These are phyloP conservation scores for Zosterops hypoxanthus DNA, from an alignment of 2,113 vertebrate species.

Conservation along the genomic window DNA sequence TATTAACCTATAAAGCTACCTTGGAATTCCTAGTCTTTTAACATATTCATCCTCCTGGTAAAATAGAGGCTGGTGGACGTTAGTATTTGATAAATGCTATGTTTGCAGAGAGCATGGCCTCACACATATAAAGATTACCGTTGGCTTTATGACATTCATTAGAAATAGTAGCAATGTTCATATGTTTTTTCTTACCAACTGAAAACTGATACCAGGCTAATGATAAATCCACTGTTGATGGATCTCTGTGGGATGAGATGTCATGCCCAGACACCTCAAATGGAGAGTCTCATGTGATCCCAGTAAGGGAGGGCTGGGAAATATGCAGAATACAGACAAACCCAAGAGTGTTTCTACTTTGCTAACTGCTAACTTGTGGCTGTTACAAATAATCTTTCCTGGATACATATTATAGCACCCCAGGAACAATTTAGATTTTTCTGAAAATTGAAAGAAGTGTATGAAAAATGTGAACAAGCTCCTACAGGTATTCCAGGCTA, in stretches of 20 bases:
- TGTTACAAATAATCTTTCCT: neutral
- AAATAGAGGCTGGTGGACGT: neutral
- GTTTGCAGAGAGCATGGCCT: neutral
- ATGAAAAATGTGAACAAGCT: neutral
- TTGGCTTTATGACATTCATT: neutral
- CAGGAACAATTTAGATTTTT: neutral
- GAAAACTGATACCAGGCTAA: neutral
- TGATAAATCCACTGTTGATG: neutral
- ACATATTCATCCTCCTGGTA: neutral
- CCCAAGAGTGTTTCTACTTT: neutral
- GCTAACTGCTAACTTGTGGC: neutral
- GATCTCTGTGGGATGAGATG: neutral
- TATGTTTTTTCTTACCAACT: neutral
- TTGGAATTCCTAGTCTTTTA: neutral
- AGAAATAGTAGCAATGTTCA: neutral
- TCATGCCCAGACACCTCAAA: neutral
- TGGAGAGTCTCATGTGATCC: neutral
- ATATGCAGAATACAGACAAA: neutral
- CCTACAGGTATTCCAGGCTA: neutral
- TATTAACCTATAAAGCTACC: conserved; percentile 12
- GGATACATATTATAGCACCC: neutral
- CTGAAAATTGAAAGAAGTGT: neutral
- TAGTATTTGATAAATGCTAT: neutral
- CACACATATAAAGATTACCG: neutral
- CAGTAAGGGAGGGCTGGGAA: neutral